Evolutionary conservation across 2,797 vertebrate species (phyloP).

Genomic region (Danionella dracula): DNA sequence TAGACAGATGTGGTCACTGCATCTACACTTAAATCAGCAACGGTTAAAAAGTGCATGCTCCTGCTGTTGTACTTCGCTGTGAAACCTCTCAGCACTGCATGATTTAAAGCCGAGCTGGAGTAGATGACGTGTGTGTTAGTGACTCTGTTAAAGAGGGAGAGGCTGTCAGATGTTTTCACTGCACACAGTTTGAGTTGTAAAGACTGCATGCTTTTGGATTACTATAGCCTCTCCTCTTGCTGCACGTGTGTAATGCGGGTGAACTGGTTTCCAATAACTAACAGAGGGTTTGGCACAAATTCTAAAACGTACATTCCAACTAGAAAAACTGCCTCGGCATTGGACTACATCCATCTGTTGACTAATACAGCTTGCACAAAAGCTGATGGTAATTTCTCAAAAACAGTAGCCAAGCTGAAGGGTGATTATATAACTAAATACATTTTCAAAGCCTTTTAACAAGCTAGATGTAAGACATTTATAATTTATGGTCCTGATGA

Average conservation of each 20-base stretch:
- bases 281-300: slow-evolving; percentile 1
- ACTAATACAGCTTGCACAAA: slow-evolving; percentile 5
- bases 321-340: slow-evolving; percentile 10
- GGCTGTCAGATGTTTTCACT: slow-evolving; percentile 20
- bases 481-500: too few species aligned
- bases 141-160: neutral
- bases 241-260: neutral
- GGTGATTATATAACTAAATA: too few species aligned
- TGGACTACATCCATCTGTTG: slow-evolving; percentile 27
- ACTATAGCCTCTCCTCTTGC: neutral
- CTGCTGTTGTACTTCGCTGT: neutral
- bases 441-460: too few species aligned
- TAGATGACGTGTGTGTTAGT: slow-evolving; percentile 6
- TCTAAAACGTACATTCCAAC: slow-evolving; percentile 4
- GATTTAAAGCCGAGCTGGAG: neutral
- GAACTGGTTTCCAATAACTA: slow-evolving; percentile 16
- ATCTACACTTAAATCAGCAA: neutral
- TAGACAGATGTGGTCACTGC: neutral
- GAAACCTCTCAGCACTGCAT: neutral
- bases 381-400: too few species aligned
- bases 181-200: neutral
- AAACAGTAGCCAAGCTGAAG: too few species aligned
- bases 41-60: neutral
- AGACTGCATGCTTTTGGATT: slow-evolving; percentile 15
- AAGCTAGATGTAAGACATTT: too few species aligned